phyloP scores from a whole-genome alignment of 2,797 vertebrate genomes.

The Sardinella longiceps region DNA sequence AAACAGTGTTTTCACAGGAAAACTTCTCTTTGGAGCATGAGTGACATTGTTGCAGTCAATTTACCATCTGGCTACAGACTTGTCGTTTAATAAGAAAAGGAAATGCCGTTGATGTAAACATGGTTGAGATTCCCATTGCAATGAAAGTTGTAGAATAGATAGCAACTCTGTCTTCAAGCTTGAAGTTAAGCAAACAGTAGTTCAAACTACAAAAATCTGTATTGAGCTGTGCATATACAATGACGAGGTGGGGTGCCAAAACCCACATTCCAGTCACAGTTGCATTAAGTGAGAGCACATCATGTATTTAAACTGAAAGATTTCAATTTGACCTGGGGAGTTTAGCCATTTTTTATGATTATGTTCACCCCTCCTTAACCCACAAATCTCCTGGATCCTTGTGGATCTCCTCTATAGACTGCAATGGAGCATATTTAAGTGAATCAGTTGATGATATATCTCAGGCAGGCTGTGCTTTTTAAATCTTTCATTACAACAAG shows the following conservation, averaged over 20 bases:
- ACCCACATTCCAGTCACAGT: too few species aligned
- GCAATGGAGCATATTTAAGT: conserved; percentile 36
- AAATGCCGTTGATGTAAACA: neutral
- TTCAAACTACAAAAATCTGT: too few species aligned
- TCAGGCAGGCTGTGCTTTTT: conserved; percentile 43
- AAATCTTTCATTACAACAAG: conserved; percentile 49
- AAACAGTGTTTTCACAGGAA: neutral
- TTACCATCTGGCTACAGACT: conserved; percentile 20
- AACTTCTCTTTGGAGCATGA: conserved; percentile 24
- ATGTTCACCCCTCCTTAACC: too few species aligned
- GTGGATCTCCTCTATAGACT: neutral
- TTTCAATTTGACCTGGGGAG: neutral
- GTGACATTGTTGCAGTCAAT: conserved; percentile 32
- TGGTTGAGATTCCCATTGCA: too few species aligned
- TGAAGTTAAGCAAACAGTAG: too few species aligned
- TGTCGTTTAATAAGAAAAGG: neutral
- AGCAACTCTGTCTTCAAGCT: too few species aligned
- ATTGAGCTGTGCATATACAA: too few species aligned
- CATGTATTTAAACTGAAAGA: neutral
- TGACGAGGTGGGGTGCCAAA: too few species aligned
- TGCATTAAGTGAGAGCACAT: neutral
- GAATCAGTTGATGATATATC: conserved; percentile 42
- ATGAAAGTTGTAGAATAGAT: too few species aligned
- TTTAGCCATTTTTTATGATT: neutral
- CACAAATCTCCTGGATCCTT: neutral